Base-by-base conservation (phyloP, 2,113 vertebrate species). In the Chloebia gouldiae region DNA sequence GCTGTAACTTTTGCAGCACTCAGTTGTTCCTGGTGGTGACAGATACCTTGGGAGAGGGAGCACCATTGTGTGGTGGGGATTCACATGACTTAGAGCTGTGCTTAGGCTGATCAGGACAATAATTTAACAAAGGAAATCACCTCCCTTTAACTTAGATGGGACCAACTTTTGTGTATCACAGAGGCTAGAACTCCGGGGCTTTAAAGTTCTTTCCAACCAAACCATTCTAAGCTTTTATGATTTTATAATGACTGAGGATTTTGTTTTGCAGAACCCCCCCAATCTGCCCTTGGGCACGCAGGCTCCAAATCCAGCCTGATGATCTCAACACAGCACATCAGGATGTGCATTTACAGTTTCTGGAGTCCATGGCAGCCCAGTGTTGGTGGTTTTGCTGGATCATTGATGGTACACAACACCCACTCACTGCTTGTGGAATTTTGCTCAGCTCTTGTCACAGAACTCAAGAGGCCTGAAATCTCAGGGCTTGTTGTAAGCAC, bases 401-500 rank as follows among this genome's bases (percentile, higher is more conserved):
- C 25, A 2, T 1, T 42, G 57, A 27, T 51, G n/a, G 37, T 7
- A 23, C 13, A 3, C 3, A 14, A 10, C 8, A 10, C 20, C 19
- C 19, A 10, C 11, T 31, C 44, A 12, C 24, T 68, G 63, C 28
- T 70, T 39, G 51, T 84, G 31, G 22, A 59, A 25, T 31, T 81
- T 75, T 28, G 21, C 79, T 75, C 25, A 50, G 28, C 10, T 61
- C 45, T 70, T 83, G 15, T 7, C 18, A 11, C 11, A 15, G 50
- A 64, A 79, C 65, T 90, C 33, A 47, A 60, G 61, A 81, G 27
- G 30, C 13, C 56, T 76, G 84, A 71, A 75, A 68, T 68, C 53
- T 51, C 84, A 39, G 24, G 0, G 3, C 24, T 81, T 0, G 0
- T 33, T 42, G 24, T 54, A 76, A 56, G 51, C 17, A 6, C 50